Evolutionary conservation across 2,888 invertebrate genomes (phyloP).

Genomic region (Volucella inflata): DNA sequence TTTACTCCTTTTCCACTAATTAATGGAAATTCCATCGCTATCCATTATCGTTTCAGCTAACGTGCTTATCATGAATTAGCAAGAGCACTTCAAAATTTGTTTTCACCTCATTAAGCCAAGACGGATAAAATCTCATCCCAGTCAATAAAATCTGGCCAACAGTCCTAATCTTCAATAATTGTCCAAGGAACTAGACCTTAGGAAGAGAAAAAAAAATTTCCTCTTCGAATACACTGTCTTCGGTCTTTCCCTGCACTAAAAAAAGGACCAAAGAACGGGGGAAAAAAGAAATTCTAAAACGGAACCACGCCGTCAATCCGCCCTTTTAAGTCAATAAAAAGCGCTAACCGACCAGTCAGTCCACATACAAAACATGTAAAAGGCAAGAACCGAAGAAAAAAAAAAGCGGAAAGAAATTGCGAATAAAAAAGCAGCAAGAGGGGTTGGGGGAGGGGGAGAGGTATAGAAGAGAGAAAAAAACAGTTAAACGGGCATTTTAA

Average conservation of each 20-base stretch:
- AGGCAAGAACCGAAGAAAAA: constrained; percentile 4
- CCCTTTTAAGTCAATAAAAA: constrained; percentile 69
- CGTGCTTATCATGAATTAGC: not conserved
- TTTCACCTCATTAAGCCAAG: constrained; percentile 45
- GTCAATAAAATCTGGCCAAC: constrained; percentile 65
- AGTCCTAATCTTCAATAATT: constrained; percentile 61
- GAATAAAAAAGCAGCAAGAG: too few relatives aligned
- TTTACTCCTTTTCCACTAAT: constrained; percentile 1
- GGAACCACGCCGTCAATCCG: constrained; percentile 55
- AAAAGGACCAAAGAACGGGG: constrained; percentile 13
- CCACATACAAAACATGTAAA: constrained; percentile 21
- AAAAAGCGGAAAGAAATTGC: not conserved
- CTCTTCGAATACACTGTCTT: constrained; percentile 34
- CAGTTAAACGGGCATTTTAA: constrained; percentile 74
- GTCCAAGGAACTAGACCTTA: not conserved
- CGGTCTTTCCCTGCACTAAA: constrained; percentile 32
- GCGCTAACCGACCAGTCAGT: constrained; percentile 52
- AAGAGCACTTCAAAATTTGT: constrained; percentile 30
- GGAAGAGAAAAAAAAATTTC: not conserved
- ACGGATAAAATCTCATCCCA: constrained; percentile 57
- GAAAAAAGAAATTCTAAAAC: constrained; percentile 46
- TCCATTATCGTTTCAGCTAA: constrained; percentile 1
- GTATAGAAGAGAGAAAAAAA: constrained; percentile 42
- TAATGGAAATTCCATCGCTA: not conserved
- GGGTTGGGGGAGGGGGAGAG: not conserved